These are phyloP conservation scores for Isoperla grammatica DNA, from an alignment of 2,888 invertebrate genomes.

Conservation along the genomic window DNA sequence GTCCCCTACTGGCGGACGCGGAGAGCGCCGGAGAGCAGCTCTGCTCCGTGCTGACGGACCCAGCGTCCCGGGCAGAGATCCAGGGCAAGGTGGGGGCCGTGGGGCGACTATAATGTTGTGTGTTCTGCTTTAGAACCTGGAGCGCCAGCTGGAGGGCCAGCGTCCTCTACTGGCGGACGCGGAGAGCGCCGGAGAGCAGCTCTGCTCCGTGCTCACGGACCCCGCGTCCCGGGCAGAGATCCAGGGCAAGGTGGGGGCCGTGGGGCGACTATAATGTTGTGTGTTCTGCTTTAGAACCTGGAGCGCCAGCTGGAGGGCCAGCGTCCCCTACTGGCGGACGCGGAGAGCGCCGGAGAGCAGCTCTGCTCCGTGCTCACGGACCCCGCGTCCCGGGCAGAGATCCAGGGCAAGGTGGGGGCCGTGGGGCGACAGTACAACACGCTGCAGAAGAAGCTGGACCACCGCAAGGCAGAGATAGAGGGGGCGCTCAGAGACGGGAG, in stretches of 20 bases:
- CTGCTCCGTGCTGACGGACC: constrained; percentile 81
- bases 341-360: constrained; percentile 85
- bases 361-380: constrained; percentile 84
- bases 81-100: constrained; percentile 80
- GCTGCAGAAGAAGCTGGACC: constrained; percentile 83
- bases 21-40: constrained; percentile 87
- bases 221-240: constrained; percentile 87
- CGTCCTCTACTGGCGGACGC: constrained; percentile 81
- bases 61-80: constrained; percentile 85
- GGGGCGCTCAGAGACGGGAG: constrained; percentile 78
- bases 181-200: constrained; percentile 82
- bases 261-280: constrained; percentile 85
- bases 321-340: constrained; percentile 78
- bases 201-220: constrained; percentile 83
- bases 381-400: constrained; percentile 84
- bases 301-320: constrained; percentile 86
- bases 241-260: constrained; percentile 75
- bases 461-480: constrained; percentile 85
- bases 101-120: constrained; percentile 82
- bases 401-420: constrained; percentile 78
- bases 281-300: constrained; percentile 50
- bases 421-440: constrained; percentile 85
- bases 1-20: constrained; percentile 80
- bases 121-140: constrained; percentile 53
- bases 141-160: constrained; percentile 83